Base-by-base conservation (phyloP, 2,888 invertebrate species). In the Chironomus riparius region DNA sequence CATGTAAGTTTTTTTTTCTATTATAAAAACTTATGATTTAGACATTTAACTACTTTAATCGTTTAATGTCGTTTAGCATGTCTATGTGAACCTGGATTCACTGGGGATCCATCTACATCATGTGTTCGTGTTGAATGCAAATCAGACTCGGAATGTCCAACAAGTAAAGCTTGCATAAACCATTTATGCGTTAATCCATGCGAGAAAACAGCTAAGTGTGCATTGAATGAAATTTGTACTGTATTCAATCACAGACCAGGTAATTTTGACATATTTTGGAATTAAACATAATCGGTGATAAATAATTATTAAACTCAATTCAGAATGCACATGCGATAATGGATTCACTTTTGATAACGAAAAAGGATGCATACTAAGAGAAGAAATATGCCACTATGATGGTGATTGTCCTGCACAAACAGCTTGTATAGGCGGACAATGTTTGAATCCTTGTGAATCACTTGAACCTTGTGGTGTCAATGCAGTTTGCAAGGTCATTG, bases 121-220 rank as follows among this genome's bases (percentile, higher is more conserved):
- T 96, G 96, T 81, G 87, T 88, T 13, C 87, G 91, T n/a, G 86
- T 93, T n/a, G 92, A 92, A 74, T 95, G 96, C 81, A 88, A 91
- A 77, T 85, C 88, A 15, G 90, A 94, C 81, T 86, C 87, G 0
- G 94, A 96, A 79, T 96, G 96, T 81, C 93, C 94, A 3, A 85
- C 88, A 2, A 89, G 90, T 79, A 90, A 90, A 82, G 91, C 93
- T 1, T 96, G 96, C 81, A 87, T 94, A 61, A 94, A 95, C 82
- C 87, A 87, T 76, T 90, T 91, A 82, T 95, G 95, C 82, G 87
- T 90, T 77, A 88, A 89, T 81, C 94, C 94, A 18, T 95, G 95
- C 81, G 87, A 86, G 21, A 85, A 85, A 0, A 83, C 85, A 1
- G 89, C 90, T 70, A 88, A 88, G 38, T 95, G 95, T 82, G 88